These are phyloP conservation scores for Formica exsecta DNA, from an alignment of 1,140 invertebrate genomes.

Conservation along the genomic window DNA sequence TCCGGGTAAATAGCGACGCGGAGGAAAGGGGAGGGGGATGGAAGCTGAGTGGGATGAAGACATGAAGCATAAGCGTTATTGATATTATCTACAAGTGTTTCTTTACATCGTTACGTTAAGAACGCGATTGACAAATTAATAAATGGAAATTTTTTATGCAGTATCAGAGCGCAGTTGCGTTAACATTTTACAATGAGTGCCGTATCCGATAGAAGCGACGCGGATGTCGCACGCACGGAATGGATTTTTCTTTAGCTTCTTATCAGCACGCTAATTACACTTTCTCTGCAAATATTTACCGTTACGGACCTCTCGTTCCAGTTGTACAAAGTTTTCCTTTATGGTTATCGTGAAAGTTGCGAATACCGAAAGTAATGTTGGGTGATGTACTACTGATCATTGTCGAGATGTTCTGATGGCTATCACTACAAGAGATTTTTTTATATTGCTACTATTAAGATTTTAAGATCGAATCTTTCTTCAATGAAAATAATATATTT, in stretches of 20 bases:
- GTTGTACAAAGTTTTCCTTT: constrained; percentile 37
- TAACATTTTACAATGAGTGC: constrained; percentile 6
- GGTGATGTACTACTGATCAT: constrained; percentile 32
- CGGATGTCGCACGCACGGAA: constrained; percentile 2
- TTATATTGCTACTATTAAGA: neutral
- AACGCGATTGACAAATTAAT: constrained; percentile 17
- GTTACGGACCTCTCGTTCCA: constrained; percentile 37
- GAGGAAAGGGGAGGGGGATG: no score
- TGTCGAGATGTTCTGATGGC: constrained; percentile 21
- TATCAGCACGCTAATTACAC: constrained; percentile 53
- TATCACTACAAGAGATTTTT: constrained; percentile 53
- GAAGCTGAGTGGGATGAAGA: no score
- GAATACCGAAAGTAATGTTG: constrained; percentile 42
- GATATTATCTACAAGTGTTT: constrained; percentile 32
- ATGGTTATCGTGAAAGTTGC: constrained; percentile 51
- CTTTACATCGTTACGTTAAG: neutral
- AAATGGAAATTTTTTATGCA: constrained; percentile 14
- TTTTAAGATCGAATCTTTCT: constrained; percentile 1
- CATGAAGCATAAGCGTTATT: constrained; percentile 52
- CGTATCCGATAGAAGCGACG: constrained; percentile 35
- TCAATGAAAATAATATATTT: neutral
- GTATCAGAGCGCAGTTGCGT: constrained; percentile 21
- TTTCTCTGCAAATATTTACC: constrained; percentile 54
- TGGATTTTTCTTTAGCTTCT: constrained; percentile 31
- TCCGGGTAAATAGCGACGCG: constrained; percentile 2